Conservation (phyloP, 2,113 vertebrate species). For the Herpailurus yagouaroundi region DNA sequence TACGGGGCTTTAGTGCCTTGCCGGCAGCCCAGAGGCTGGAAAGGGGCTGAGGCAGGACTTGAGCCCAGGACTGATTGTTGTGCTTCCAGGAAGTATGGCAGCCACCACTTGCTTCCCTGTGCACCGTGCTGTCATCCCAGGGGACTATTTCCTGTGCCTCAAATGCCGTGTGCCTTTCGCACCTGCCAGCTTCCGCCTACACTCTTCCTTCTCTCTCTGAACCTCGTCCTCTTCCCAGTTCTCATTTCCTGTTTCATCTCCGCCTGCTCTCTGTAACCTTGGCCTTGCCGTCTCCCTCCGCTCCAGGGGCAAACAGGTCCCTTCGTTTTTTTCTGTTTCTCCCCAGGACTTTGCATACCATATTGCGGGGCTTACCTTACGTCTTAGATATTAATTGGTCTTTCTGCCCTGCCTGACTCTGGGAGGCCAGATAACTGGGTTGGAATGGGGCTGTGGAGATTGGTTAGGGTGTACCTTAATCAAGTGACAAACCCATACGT, state of each 20-base stretch:
- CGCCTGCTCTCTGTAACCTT: neutral
- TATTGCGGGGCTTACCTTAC: neutral
- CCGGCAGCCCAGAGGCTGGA: neutral
- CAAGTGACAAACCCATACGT: too few species aligned
- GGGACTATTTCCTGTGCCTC: neutral
- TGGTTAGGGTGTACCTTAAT: too few species aligned
- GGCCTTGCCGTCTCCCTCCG: neutral
- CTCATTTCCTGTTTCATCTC: neutral
- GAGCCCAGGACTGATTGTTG: neutral
- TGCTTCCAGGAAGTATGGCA: too few species aligned
- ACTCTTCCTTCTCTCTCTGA: neutral
- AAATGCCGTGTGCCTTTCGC: neutral
- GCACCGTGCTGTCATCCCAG: accelerated
- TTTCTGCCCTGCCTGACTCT: neutral
- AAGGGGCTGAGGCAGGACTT: neutral
- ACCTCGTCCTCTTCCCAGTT: accelerated
- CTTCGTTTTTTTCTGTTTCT: neutral
- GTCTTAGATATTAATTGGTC: neutral
- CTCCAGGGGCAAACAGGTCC: neutral
- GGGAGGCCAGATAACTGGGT: neutral
- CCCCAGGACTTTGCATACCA: neutral
- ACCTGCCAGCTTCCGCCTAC: too few species aligned
- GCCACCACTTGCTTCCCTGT: accelerated
- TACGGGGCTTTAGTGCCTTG: too few species aligned
- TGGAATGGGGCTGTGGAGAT: neutral